Conservation (phyloP, 2,113 vertebrate species). For the Daphoenositta chrysoptera region DNA sequence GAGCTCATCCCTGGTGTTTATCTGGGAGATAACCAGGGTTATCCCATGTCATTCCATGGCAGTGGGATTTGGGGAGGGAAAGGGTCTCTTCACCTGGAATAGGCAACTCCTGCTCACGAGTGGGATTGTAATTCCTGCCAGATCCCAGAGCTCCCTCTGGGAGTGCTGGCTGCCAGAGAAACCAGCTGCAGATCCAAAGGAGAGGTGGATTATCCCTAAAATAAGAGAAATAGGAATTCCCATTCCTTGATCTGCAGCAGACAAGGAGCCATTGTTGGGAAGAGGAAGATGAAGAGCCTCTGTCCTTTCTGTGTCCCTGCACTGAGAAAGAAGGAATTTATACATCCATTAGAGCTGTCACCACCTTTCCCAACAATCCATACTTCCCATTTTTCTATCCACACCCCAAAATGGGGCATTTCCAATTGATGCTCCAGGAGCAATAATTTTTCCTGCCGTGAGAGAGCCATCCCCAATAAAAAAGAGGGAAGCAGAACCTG, state of each 20-base stretch:
- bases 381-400: not conserved
- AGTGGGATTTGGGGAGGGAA: not conserved
- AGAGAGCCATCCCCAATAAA: not conserved
- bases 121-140: not conserved
- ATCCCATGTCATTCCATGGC: not conserved
- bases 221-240: not conserved
- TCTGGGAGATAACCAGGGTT: not conserved
- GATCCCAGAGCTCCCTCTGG: not conserved
- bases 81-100: not conserved
- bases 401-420: not conserved
- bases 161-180: not conserved
- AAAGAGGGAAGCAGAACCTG: not conserved
- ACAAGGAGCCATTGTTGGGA: not conserved
- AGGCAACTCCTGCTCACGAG: not conserved
- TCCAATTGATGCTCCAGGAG: not conserved
- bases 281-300: not conserved
- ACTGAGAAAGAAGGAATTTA: not conserved
- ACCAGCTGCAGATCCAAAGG: fast-evolving
- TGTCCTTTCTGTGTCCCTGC: not conserved
- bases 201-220: not conserved
- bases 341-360: not conserved
- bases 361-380: not conserved
- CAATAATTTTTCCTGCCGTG: not conserved
- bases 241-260: not conserved
- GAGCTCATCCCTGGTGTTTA: not conserved